Evolutionary conservation across 2,888 invertebrate genomes (phyloP), one percentile per base, ranked within the genome.

Genomic region (Xestia c-nigrum): DNA sequence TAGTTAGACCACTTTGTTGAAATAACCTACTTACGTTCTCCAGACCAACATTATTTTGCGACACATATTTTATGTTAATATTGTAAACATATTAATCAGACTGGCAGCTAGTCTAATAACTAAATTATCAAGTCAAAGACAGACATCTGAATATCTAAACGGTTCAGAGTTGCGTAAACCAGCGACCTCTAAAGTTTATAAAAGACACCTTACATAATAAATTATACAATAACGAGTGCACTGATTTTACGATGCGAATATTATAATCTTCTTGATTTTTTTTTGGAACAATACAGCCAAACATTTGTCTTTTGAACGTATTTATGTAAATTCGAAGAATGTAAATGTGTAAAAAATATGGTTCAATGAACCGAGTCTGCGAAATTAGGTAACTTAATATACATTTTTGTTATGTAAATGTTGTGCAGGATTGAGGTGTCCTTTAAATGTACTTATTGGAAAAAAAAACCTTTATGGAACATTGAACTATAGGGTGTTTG

Each of bases 101-200:
- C 9, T 31, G 52, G 46, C 46, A 50, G 7, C 19, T 71, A 63
- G 40, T 31, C 66, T 72, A 65, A 65, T n/a, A 72, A 64, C 46
- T 10, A 52, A 68, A 66, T 75, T 72, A 75, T 70, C 14, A 74
- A 83, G 31, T 76, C 68, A 76, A 69, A 73, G 38, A 52, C 47
- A 59, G 63, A 31, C 74, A 21, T 78, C 64, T 69, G 57, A 65
- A 80, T 83, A 69, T 57, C 3, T 50, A 66, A 72, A 76, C 65
- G 46, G 65, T 66, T 71, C 38, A 47, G 21, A 65, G 21, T 83
- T 83, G 67, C 73, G 76, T 43, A 83, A 83, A 72, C 31, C 59
- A 14, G 21, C 70, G 64, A 83, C 72, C 64, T 83, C 57, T 67
- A 69, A 46, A 61, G 12, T 63, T 40, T 14, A 38, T 40, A 61